Evolutionary conservation across 2,888 invertebrate species (phyloP).

Genomic region (Eristalinus sepulchralis): DNA sequence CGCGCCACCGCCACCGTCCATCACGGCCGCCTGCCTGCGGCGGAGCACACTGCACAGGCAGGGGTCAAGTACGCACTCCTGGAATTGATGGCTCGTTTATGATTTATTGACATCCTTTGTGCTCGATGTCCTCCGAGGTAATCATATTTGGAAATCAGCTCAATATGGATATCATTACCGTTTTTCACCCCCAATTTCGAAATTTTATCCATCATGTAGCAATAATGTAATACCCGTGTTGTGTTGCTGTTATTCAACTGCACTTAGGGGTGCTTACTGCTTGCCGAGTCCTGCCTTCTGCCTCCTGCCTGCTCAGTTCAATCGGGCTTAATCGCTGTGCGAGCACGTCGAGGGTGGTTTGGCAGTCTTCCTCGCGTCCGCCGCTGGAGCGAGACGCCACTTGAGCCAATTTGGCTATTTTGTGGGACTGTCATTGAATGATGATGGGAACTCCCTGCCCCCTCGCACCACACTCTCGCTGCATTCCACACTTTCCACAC

Average conservation of each 20-base stretch:
- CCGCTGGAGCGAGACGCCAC: conserved; percentile 29
- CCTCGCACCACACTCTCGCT: conserved; percentile 6
- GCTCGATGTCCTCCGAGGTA: conserved; percentile 72
- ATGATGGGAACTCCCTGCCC: conserved; percentile 31
- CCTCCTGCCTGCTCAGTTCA: conserved; percentile 42
- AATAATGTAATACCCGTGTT: conserved; percentile 71
- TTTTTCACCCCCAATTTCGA: conserved; percentile 71
- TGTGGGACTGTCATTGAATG: conserved; percentile 65
- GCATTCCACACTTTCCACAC: conserved; percentile 26
- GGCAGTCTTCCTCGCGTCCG: conserved; percentile 2
- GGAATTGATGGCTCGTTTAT: conserved; percentile 73
- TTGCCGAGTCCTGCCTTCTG: neutral
- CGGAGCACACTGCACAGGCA: conserved; percentile 19
- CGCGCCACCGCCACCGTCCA: neutral
- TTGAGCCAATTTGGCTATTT: conserved; percentile 67
- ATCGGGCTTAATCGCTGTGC: conserved; percentile 60
- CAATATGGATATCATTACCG: conserved; percentile 71
- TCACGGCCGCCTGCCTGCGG: neutral
- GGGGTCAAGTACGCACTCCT: conserved; percentile 72
- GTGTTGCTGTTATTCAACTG: conserved; percentile 44
- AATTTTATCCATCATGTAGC: conserved; percentile 71
- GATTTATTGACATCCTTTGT: conserved; percentile 73
- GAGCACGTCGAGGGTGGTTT: conserved; percentile 64
- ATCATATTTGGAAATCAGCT: conserved; percentile 70
- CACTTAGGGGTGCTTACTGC: conserved; percentile 60